These are phyloP conservation scores for Coecobrya sp. DNA, from an alignment of 2,888 invertebrate species.

Conservation along the genomic window DNA sequence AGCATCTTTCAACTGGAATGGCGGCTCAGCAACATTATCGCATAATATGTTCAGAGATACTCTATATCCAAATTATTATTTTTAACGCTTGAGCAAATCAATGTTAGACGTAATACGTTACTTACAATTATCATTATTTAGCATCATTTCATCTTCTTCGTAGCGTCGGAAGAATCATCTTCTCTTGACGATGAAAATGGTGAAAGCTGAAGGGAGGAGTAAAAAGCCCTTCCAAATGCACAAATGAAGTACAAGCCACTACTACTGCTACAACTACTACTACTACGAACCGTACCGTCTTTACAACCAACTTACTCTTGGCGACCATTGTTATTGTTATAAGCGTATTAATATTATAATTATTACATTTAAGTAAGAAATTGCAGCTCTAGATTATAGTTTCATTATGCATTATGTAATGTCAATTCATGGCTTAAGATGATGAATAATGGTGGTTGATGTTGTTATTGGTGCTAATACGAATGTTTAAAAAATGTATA, in stretches of 20 bases:
- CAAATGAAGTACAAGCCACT: slow-evolving; percentile 76
- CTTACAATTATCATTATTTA: slow-evolving; percentile 9
- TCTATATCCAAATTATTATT: slow-evolving; percentile 19
- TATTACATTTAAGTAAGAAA: not conserved
- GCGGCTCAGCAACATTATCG: slow-evolving; percentile 15
- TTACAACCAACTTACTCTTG: slow-evolving; percentile 24
- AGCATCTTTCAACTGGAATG: slow-evolving; percentile 76
- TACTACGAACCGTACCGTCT: slow-evolving; percentile 48
- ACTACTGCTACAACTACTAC: slow-evolving; percentile 38
- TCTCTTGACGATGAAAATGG: not conserved
- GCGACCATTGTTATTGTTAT: slow-evolving; percentile 31
- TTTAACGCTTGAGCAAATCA: slow-evolving; percentile 38
- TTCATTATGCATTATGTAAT: slow-evolving; percentile 3
- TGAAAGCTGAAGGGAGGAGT: not conserved
- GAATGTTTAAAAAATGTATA: slow-evolving; percentile 22
- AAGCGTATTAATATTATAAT: slow-evolving; percentile 27
- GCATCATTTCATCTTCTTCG: slow-evolving; percentile 10
- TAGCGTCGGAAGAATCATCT: not conserved
- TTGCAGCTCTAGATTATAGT: not conserved
- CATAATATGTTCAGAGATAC: slow-evolving; percentile 42
- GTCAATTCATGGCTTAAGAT: slow-evolving; percentile 12
- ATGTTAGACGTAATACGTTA: slow-evolving; percentile 4
- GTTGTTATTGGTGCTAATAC: slow-evolving; percentile 62
- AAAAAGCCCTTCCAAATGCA: slow-evolving; percentile 43
- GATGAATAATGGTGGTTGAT: slow-evolving; percentile 14